A percentile compares a stretch with the other conserved stretches of the same genome.
phyloP scores from a whole-genome alignment of 2,888 invertebrate species.

The Yponomeuta sedellus region DNA sequence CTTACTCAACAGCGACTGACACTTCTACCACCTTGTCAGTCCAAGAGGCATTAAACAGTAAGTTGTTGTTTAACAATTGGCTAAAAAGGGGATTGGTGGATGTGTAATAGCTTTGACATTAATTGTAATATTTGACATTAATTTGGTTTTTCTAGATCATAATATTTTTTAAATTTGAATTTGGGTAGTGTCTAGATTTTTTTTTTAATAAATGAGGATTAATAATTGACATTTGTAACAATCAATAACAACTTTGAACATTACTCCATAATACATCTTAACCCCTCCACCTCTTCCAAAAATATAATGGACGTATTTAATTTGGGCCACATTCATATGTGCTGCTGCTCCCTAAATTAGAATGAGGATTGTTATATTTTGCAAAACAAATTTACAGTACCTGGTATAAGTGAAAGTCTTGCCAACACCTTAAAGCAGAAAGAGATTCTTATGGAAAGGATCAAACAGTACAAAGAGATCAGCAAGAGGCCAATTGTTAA shows the following conservation, averaged over 20 bases:
- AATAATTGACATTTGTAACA: too few species aligned
- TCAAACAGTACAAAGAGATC: constrained; percentile 70
- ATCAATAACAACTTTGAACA: too few species aligned
- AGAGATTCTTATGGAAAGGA: constrained; percentile 65
- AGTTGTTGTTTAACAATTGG: constrained; percentile 25
- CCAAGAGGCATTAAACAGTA: constrained; percentile 70
- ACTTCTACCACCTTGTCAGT: constrained; percentile 61
- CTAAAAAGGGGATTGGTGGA: not conserved
- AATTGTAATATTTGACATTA: too few species aligned
- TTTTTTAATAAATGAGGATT: too few species aligned
- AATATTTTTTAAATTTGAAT: too few species aligned
- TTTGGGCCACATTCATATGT: too few species aligned
- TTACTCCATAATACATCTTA: too few species aligned
- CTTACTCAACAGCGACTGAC: constrained; percentile 63
- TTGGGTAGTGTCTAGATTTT: too few species aligned
- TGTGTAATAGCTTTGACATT: too few species aligned
- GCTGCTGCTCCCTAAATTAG: not conserved
- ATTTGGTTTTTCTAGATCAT: too few species aligned
- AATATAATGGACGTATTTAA: too few species aligned
- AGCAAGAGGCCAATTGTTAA: constrained; percentile 60
- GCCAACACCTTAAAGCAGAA: constrained; percentile 69
- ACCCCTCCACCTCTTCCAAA: too few species aligned
- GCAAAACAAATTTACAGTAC: constrained; percentile 39
- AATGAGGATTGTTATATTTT: not conserved
- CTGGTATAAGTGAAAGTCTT: constrained; percentile 70